Evolutionary conservation across 2,113 vertebrate species (phyloP).

Genomic region (Thalassarche chlororhynchos): DNA sequence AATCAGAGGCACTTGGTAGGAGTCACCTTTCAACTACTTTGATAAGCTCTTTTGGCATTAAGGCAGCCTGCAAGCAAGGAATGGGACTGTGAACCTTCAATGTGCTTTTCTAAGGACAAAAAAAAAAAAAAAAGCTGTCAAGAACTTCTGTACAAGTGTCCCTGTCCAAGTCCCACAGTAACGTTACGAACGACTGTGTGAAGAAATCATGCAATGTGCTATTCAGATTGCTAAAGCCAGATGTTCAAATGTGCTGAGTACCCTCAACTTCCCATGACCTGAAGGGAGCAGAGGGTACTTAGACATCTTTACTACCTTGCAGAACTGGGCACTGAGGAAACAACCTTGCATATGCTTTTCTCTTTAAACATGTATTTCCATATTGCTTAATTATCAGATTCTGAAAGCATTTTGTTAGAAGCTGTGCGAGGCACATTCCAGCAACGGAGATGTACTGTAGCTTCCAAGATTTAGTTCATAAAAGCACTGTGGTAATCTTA

Average conservation of each 20-base stretch:
- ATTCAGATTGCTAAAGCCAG: not conserved
- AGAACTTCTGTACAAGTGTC: not conserved
- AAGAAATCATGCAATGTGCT: not conserved
- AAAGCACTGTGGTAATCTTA: conserved; percentile 48
- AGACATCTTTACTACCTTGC: not conserved
- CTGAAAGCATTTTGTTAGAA: conserved; percentile 45
- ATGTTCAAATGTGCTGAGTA: not conserved
- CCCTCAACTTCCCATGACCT: not conserved
- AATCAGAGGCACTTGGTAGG: not conserved
- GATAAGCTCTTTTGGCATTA: not conserved
- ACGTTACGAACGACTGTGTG: rapidly evolving
- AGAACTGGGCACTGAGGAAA: not conserved
- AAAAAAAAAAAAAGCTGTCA: not conserved
- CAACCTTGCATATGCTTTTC: not conserved
- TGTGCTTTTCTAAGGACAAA: not conserved
- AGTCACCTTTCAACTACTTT: not conserved
- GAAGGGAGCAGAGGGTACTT: not conserved
- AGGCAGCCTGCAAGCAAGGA: not conserved
- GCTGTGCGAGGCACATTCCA: not conserved
- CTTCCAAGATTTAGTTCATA: conserved; percentile 50
- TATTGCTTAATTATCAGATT: conserved; percentile 50
- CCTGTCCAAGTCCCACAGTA: not conserved
- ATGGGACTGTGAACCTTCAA: not conserved
- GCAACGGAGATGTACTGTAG: not conserved
- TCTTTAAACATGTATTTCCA: conserved; percentile 36